A percentile compares a stretch with the other conserved stretches of the same genome.
phyloP scores from a whole-genome alignment of 2,888 invertebrate species.

The Pheosia gnoma region DNA sequence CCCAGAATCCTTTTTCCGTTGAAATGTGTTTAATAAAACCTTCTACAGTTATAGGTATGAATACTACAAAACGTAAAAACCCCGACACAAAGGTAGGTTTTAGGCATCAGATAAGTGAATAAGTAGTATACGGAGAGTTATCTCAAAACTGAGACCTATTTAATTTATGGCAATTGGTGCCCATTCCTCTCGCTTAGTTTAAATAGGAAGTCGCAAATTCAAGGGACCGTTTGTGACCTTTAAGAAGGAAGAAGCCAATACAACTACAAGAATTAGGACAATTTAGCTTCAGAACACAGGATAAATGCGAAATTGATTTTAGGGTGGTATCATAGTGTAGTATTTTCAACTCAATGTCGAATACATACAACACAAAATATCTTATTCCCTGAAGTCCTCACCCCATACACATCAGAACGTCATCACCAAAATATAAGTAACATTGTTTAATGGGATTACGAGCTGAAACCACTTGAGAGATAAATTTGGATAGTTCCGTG shows the following conservation, averaged over 20 bases:
- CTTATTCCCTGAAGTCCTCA: too few relatives aligned
- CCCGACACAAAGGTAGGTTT: neutral
- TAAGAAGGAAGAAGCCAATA: neutral
- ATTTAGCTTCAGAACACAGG: too few relatives aligned
- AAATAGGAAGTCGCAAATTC: constrained; percentile 2
- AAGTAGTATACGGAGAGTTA: too few relatives aligned
- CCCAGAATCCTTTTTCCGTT: too few relatives aligned
- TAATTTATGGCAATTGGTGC: constrained; percentile 2
- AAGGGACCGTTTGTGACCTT: neutral
- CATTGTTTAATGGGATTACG: neutral
- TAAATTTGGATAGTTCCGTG: constrained; percentile 4
- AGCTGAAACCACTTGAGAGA: constrained; percentile 1
- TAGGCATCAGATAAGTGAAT: neutral
- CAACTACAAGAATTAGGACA: too few relatives aligned
- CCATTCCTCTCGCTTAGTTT: neutral
- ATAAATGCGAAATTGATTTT: too few relatives aligned
- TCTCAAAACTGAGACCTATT: neutral
- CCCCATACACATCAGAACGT: neutral
- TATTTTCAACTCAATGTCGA: too few relatives aligned
- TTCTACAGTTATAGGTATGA: neutral
- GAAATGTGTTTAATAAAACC: too few relatives aligned
- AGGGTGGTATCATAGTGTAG: too few relatives aligned
- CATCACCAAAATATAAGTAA: neutral
- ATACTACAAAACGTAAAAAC: neutral
- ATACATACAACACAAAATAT: too few relatives aligned